Evolutionary conservation across 2,888 invertebrate species (phyloP).

Genomic region (Lasioglossum malachurum): DNA sequence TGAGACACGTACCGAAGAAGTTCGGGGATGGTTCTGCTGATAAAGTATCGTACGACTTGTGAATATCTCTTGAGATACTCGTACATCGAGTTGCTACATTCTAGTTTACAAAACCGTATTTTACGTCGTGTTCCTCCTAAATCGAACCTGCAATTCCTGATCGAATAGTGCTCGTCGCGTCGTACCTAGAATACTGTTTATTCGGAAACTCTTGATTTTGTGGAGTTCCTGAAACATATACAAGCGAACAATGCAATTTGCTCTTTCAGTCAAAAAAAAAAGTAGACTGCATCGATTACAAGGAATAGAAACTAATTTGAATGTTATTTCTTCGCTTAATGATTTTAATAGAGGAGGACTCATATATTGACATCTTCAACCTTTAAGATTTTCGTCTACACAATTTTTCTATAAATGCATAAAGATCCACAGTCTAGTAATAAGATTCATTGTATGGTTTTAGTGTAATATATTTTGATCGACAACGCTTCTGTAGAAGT

Average conservation of each 20-base stretch:
- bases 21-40: conserved; percentile 43
- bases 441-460: no score
- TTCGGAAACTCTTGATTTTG: neutral
- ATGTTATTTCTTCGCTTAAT: no score
- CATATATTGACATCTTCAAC: no score
- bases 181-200: neutral
- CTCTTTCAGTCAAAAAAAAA: neutral
- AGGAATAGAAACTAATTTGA: no score
- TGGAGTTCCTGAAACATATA: neutral
- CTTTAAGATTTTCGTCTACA: no score
- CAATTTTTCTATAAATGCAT: no score
- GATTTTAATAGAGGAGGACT: no score
- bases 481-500: neutral
- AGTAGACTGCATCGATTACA: no score
- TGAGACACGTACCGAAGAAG: conserved; percentile 55
- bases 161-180: neutral
- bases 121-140: no score
- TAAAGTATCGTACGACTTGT: conserved; percentile 49
- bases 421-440: no score
- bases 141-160: neutral
- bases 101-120: neutral
- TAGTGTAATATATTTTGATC: no score
- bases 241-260: neutral
- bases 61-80: conserved; percentile 53
- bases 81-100: neutral